These are phyloP conservation scores for Sinohyriopsis cumingii DNA, from an alignment of 2,888 invertebrate genomes.

Conservation along the genomic window DNA sequence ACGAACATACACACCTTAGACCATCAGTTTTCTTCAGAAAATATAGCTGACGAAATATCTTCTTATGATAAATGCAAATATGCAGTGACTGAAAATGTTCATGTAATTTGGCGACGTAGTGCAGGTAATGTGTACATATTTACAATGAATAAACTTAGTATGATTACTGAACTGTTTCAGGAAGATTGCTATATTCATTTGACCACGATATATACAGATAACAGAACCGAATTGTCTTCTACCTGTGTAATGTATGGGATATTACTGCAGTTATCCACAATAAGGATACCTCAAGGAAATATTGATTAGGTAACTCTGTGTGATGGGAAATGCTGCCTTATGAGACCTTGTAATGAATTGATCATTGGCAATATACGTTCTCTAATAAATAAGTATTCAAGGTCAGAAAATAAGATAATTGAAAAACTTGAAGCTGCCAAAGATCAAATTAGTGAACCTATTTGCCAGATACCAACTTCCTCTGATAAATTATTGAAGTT, in stretches of 20 bases:
- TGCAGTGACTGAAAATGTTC: too few relatives aligned
- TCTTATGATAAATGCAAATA: neutral
- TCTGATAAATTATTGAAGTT: too few relatives aligned
- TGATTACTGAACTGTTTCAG: slow-evolving; percentile 3
- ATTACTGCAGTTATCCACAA: slow-evolving; percentile 1
- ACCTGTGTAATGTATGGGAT: slow-evolving; percentile 1
- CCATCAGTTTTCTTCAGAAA: neutral
- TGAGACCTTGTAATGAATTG: slow-evolving; percentile 4
- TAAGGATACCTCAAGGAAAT: neutral
- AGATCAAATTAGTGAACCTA: neutral
- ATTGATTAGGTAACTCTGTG: slow-evolving; percentile 1
- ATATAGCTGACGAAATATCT: neutral
- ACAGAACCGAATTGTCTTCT: neutral
- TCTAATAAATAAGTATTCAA: neutral
- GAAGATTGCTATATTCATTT: slow-evolving; percentile 8
- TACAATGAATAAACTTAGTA: slow-evolving; percentile 1
- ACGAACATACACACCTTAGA: neutral
- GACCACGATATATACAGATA: neutral
- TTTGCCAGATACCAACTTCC: slow-evolving; percentile 3
- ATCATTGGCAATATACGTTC: slow-evolving; percentile 1
- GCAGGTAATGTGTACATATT: neutral
- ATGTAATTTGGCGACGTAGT: neutral
- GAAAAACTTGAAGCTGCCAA: neutral
- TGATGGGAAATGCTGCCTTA: slow-evolving; percentile 2
- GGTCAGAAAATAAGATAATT: too few relatives aligned